Conservation (phyloP, 2,113 vertebrate genomes). For the Marmota flaviventris region DNA sequence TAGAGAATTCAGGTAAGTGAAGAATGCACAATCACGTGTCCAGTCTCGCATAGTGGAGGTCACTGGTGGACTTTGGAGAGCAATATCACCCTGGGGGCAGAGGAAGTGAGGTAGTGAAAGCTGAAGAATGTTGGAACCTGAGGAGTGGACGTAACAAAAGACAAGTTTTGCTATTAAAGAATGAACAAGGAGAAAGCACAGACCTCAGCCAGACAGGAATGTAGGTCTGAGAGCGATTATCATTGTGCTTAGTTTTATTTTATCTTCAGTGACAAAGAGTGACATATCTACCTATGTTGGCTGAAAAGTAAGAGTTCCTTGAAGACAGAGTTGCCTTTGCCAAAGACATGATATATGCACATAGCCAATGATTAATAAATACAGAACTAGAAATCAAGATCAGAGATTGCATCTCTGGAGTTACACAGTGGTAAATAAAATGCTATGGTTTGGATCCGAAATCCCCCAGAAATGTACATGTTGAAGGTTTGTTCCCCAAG, state of each 20-base stretch:
- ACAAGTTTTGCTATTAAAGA: neutral
- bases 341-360: neutral
- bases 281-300: neutral
- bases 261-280: neutral
- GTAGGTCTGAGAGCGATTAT: rapidly evolving
- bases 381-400: neutral
- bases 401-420: neutral
- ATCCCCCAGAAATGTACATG: neutral
- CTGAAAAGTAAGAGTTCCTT: neutral
- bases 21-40: no score
- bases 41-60: no score
- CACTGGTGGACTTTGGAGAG: neutral
- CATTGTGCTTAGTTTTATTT: neutral
- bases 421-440: neutral
- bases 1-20: neutral
- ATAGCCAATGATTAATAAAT: neutral
- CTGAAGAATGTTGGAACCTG: neutral
- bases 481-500: neutral
- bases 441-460: neutral
- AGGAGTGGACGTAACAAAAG: no score
- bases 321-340: neutral
- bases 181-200: no score
- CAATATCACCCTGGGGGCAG: rapidly evolving
- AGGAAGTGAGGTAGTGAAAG: neutral
- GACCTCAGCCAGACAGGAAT: no score